Percentiles rank a stretch among this genome's conserved stretches.
These are phyloP conservation scores for Pseudomyrmex flavicornis DNA, from an alignment of 1,140 invertebrate genomes.

Conservation along the genomic window DNA sequence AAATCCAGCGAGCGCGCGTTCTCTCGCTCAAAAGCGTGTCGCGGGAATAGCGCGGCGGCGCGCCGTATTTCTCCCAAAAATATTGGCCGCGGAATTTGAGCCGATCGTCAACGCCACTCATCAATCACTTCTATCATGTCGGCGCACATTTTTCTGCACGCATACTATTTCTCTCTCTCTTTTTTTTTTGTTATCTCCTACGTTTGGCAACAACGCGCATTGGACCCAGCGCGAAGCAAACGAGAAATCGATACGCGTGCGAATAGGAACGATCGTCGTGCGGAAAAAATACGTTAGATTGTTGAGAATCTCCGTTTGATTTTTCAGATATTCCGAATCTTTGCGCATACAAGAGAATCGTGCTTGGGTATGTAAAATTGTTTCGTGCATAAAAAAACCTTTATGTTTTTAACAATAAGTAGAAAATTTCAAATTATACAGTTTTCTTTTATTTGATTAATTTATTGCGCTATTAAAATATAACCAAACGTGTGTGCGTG, in stretches of 20 bases:
- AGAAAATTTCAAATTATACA: too few species aligned
- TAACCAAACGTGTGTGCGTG: background rate
- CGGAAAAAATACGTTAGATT: slow-evolving; percentile 37
- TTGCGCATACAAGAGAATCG: background rate
- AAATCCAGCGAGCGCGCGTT: slow-evolving; percentile 41
- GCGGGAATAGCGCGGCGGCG: slow-evolving; percentile 16
- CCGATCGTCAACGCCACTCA: slow-evolving; percentile 70
- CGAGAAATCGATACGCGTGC: slow-evolving; percentile 66
- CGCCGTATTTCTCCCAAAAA: slow-evolving; percentile 59
- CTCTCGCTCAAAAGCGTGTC: background rate
- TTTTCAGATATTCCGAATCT: slow-evolving; percentile 8
- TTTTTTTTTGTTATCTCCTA: slow-evolving; percentile 12
- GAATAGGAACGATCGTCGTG: slow-evolving; percentile 19
- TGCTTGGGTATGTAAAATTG: background rate
- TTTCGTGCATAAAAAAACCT: background rate
- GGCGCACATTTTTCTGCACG: slow-evolving; percentile 10
- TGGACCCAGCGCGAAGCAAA: slow-evolving; percentile 35
- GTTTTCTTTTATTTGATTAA: too few species aligned
- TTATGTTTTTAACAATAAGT: background rate
- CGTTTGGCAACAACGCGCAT: slow-evolving; percentile 55
- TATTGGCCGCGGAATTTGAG: slow-evolving; percentile 70
- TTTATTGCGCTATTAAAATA: background rate
- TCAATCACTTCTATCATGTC: slow-evolving; percentile 72
- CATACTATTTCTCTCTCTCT: slow-evolving; percentile 54
- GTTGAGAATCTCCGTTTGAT: slow-evolving; percentile 9